Base-by-base conservation (phyloP, 2,797 vertebrate species). In the Ammospiza maritima region DNA sequence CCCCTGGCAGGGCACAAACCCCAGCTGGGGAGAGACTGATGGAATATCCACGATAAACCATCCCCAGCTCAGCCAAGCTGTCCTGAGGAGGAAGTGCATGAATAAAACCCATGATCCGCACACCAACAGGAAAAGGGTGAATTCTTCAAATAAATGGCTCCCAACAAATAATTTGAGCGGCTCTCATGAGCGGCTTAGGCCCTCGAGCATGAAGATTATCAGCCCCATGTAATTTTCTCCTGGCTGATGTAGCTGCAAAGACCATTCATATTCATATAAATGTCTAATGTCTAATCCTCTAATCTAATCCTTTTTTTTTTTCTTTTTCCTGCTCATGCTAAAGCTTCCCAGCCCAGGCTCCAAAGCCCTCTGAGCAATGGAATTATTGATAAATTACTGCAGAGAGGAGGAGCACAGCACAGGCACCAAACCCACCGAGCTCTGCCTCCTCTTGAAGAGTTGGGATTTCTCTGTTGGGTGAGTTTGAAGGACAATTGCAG, bases 251-350 rank as follows among this genome's bases (percentile, higher is more conserved):
- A 95, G 92, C 93, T 86, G 93, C 94, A 92, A 85, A 92, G 92
- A 95, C 91, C 88, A 96, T 96, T 97, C 94, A 94, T 96, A 96
- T 95, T 95, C 95, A 94, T 93, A 97, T 76, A 95, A 94, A 96
- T n/a, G 87, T 95, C 92, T 87, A 88, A 90, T 62, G 95, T 94
- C 93, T 92, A 92, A 92, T 80, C 87, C 89, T 96, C 77, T 79
- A 78, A 87, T 93, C 70, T 88, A 70, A 80, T 69, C 62, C 87
- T 74, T 90, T 93, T 80, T 82, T 83, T 53, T n/a, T 56, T 22
- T n/a, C 80, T 48, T 26, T 23, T 21, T 8, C 19, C 75, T 80
- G 82, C 85, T 91, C 18, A 6, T 76, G 75, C 47, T 87, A 89
- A 95, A 96, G 53, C 84, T 85, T 42, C 85, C 34, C 67, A 73